phyloP scores from a whole-genome alignment of 1,140 invertebrate species.

The Luehdorfia chinensis region DNA sequence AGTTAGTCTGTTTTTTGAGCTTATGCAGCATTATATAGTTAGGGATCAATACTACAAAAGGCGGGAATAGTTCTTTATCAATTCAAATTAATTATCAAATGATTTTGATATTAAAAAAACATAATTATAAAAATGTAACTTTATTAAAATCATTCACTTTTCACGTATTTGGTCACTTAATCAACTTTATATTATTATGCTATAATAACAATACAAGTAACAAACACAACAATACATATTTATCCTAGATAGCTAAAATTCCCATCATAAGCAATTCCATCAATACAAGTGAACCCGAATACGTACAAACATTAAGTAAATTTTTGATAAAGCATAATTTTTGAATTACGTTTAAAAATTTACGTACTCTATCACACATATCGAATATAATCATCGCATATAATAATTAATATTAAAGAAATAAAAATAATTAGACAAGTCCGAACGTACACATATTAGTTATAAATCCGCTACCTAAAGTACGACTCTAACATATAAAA shows the following conservation, averaged over 20 bases:
- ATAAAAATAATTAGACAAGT: slow-evolving; percentile 12
- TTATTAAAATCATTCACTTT: slow-evolving; percentile 37
- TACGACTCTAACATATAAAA: too few relatives aligned
- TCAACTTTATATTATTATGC: slow-evolving; percentile 68
- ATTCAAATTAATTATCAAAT: too few relatives aligned
- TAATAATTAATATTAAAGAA: slow-evolving; percentile 6
- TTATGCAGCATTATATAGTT: too few relatives aligned
- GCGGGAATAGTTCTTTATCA: too few relatives aligned
- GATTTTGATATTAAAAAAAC: too few relatives aligned
- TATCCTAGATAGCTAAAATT: neutral
- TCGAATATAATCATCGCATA: neutral
- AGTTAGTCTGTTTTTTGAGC: too few relatives aligned
- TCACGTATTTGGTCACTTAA: slow-evolving; percentile 47
- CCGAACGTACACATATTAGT: neutral
- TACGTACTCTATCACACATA: slow-evolving; percentile 3
- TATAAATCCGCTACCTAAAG: too few relatives aligned
- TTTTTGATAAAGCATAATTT: slow-evolving; percentile 38
- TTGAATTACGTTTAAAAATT: slow-evolving; percentile 50
- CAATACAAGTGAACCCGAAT: slow-evolving; percentile 23
- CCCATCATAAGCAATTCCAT: slow-evolving; percentile 6
- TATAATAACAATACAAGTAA: slow-evolving; percentile 68
- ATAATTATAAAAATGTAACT: slow-evolving; percentile 20
- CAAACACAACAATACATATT: slow-evolving; percentile 5
- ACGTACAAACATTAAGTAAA: slow-evolving; percentile 18
- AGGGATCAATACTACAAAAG: too few relatives aligned